Evolutionary conservation across 1,140 invertebrate genomes (phyloP).

Genomic region (Pantala flavescens): DNA sequence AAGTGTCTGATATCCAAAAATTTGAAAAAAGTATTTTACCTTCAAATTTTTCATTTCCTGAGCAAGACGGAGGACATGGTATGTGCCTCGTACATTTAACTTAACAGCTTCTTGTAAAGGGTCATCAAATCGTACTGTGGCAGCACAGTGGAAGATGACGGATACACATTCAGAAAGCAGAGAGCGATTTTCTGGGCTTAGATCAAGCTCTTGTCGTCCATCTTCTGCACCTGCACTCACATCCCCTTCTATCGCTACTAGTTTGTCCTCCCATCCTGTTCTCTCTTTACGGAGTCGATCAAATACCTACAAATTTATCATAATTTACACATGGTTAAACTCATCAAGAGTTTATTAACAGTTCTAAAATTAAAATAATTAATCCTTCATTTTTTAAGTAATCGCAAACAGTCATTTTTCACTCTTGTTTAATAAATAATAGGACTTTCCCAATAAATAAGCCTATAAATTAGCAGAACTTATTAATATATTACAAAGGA

Average conservation of each 20-base stretch:
- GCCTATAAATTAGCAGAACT: no score
- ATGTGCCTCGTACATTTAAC: constrained; percentile 25
- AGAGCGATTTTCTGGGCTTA: constrained; percentile 10
- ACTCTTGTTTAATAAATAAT: no score
- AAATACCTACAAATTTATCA: constrained; percentile 33
- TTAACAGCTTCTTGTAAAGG: constrained; percentile 34
- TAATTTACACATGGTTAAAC: no score
- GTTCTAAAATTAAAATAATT: no score
- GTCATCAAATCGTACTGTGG: constrained; percentile 57
- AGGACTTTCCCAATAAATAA: no score
- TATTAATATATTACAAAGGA: no score
- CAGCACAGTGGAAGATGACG: constrained; percentile 56
- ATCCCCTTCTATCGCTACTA: constrained; percentile 21
- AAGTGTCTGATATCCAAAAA: no score
- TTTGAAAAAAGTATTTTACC: constrained; percentile 21
- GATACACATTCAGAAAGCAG: constrained; percentile 33
- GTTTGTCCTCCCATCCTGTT: constrained; percentile 30
- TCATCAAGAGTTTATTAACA: no score
- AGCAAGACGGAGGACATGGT: constrained; percentile 24
- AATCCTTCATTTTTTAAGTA: no score
- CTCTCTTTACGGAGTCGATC: constrained; percentile 34
- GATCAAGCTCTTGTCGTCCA: neutral
- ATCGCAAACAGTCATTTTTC: no score
- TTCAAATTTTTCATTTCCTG: constrained; percentile 29
- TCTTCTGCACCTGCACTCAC: neutral